These are phyloP conservation scores for Rhinatrema bivittatum DNA, from an alignment of 2,797 vertebrate genomes.

Conservation along the genomic window DNA sequence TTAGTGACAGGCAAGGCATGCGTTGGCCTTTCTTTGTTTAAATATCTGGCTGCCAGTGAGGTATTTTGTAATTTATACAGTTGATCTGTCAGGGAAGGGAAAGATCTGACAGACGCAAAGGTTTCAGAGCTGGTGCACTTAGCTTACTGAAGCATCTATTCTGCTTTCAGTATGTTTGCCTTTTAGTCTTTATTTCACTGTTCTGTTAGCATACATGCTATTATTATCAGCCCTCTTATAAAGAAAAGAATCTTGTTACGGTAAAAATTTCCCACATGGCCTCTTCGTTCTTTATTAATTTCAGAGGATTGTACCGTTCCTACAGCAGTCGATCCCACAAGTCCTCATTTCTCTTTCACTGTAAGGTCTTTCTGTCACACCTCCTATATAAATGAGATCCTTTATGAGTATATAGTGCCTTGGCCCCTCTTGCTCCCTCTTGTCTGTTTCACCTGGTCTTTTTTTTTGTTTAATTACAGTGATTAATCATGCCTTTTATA, in stretches of 20 bases:
- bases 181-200: too few relatives aligned
- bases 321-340: constrained; percentile 12
- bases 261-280: neutral
- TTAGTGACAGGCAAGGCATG: too few relatives aligned
- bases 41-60: neutral
- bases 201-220: accelerated
- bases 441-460: too few relatives aligned
- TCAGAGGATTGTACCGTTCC: constrained; percentile 24
- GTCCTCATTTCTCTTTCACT: constrained; percentile 9
- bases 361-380: constrained; percentile 23
- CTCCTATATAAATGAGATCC: constrained; percentile 12
- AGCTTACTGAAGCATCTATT: neutral
- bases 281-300: constrained; percentile 6
- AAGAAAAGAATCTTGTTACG: too few relatives aligned
- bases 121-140: neutral
- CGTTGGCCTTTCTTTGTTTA: neutral
- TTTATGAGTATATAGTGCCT: constrained; percentile 11
- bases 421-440: constrained; percentile 20
- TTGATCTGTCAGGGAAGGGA: neutral
- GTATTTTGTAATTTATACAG: neutral
- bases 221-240: neutral
- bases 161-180: too few relatives aligned
- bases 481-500: too few relatives aligned
- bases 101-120: accelerated
- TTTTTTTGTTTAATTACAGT: too few relatives aligned